phyloP scores from a whole-genome alignment of 2,113 vertebrate species.

The Upupa epops region DNA sequence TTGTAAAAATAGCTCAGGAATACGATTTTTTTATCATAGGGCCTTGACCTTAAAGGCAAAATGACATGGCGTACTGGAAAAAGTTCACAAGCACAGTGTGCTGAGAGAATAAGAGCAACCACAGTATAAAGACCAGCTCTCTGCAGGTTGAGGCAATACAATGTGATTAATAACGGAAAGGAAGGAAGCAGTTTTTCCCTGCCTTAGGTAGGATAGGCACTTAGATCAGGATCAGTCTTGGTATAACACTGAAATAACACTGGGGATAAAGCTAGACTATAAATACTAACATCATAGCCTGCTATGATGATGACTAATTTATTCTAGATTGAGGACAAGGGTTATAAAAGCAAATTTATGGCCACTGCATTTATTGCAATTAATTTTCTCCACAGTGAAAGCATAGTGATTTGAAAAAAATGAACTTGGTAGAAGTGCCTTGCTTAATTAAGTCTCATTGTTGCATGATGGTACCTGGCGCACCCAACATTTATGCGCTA shows the following conservation, averaged over 20 bases:
- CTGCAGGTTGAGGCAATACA: not conserved
- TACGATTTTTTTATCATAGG: not conserved
- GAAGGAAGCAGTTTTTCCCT: not conserved
- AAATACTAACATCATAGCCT: not conserved
- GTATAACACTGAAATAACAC: conserved; percentile 9
- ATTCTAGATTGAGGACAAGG: conserved; percentile 7
- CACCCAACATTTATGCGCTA: not conserved
- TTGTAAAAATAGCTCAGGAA: not conserved
- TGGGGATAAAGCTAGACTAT: not conserved
- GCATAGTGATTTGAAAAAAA: not conserved
- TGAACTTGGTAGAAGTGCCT: not conserved
- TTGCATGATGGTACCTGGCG: not conserved
- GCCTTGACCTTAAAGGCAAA: not conserved
- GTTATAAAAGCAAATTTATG: conserved; percentile 42
- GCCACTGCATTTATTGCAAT: not conserved
- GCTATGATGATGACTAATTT: conserved; percentile 17
- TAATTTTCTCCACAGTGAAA: not conserved
- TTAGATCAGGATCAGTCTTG: not conserved
- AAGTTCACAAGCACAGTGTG: not conserved
- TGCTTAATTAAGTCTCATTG: not conserved
- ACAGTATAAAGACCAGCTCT: not conserved
- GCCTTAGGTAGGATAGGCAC: not conserved
- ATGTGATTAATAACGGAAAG: not conserved
- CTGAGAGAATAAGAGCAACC: not conserved
- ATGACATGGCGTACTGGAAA: not conserved